Evolutionary conservation across 2,888 invertebrate genomes (phyloP).

Genomic region (Coleophora flavipennella): DNA sequence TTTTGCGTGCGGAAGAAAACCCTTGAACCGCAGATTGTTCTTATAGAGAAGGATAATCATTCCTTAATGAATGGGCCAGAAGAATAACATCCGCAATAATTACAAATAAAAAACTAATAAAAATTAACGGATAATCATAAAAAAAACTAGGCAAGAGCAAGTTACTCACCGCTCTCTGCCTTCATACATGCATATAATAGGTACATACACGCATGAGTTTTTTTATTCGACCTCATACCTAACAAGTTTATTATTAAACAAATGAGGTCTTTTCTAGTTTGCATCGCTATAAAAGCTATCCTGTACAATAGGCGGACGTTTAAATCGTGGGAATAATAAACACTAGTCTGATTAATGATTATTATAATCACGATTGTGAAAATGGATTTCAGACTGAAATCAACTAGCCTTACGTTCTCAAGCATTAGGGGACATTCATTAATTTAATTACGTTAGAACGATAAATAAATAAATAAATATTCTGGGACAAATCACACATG

Average conservation of each 20-base stretch:
- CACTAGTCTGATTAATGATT: constrained; percentile 18
- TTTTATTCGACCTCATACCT: not conserved
- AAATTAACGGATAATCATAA: not conserved
- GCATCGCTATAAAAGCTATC: constrained; percentile 1
- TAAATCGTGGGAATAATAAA: constrained; percentile 43
- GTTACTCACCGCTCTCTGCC: not conserved
- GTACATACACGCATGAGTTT: not conserved
- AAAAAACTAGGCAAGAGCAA: too few relatives aligned
- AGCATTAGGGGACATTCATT: too few relatives aligned
- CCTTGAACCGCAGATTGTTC: too few relatives aligned
- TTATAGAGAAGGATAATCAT: not conserved
- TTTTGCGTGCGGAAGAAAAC: too few relatives aligned
- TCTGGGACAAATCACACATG: too few relatives aligned
- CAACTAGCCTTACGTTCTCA: too few relatives aligned
- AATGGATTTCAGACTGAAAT: too few relatives aligned
- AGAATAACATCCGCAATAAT: not conserved
- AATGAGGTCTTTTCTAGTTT: not conserved
- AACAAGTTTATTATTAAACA: not conserved
- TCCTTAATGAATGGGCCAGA: not conserved
- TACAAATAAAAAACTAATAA: not conserved
- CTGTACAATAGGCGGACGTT: constrained; percentile 56
- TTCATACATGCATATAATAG: not conserved
- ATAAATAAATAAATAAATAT: too few relatives aligned
- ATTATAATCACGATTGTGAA: constrained; percentile 22
- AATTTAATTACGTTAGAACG: too few relatives aligned